Percentiles rank a stretch among this genome's conserved stretches.
phyloP scores from a whole-genome alignment of 2,113 vertebrate species.

The Nipponia nippon region DNA sequence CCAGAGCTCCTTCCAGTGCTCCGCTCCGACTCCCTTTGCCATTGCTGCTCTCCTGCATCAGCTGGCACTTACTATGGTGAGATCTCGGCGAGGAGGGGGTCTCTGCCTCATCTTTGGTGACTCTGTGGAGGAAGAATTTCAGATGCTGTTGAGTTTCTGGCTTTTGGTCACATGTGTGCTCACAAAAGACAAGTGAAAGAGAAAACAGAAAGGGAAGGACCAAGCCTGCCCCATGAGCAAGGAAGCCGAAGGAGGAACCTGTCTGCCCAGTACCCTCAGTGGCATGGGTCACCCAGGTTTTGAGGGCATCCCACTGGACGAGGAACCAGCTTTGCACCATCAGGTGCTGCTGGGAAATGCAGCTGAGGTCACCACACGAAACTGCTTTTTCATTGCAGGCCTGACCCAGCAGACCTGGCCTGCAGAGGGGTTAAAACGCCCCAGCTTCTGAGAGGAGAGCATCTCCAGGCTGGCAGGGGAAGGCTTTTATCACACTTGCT shows the following conservation, averaged over 20 bases:
- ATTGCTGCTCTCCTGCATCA: not conserved
- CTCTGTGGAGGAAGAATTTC: slow-evolving; percentile 73
- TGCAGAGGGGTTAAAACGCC: not conserved
- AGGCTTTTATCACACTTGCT: not conserved
- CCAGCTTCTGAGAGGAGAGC: not conserved
- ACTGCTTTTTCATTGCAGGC: not conserved
- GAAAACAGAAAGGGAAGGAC: not conserved
- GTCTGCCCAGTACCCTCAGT: not conserved
- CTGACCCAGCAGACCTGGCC: not conserved
- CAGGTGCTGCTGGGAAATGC: not conserved
- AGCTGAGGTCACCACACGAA: not conserved
- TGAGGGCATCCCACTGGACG: not conserved
- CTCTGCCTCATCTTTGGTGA: slow-evolving; percentile 88
- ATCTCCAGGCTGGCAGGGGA: not conserved
- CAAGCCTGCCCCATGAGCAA: not conserved
- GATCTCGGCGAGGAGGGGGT: slow-evolving; percentile 94
- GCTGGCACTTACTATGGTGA: slow-evolving; percentile 88
- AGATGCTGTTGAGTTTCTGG: not conserved
- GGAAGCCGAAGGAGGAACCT: not conserved
- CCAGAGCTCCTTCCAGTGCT: not conserved
- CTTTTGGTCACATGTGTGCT: not conserved
- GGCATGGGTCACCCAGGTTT: not conserved
- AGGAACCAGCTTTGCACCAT: not conserved
- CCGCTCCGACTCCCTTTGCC: not conserved
- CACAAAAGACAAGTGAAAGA: not conserved